These are phyloP conservation scores for Drosophila bunnanda DNA, from an alignment of 2,888 invertebrate species.

Conservation along the genomic window DNA sequence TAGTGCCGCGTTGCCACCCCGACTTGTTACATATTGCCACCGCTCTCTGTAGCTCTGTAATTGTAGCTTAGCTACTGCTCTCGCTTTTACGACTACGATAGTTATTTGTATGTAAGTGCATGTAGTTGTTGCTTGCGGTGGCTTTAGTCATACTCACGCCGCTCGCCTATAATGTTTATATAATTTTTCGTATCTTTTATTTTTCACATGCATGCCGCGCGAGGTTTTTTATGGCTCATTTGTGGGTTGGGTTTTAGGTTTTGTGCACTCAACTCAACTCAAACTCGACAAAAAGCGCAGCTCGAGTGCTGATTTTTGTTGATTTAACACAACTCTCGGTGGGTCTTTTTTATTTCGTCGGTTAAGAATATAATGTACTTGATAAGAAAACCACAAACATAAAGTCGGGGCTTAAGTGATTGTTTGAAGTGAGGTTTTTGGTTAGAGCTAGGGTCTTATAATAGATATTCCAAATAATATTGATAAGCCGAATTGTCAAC, in stretches of 20 bases:
- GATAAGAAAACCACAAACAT: constrained; percentile 28
- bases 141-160: constrained; percentile 75
- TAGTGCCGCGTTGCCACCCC: constrained; percentile 54
- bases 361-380: constrained; percentile 17
- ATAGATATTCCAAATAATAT: not conserved
- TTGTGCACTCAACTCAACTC: constrained; percentile 21
- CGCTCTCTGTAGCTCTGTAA: constrained; percentile 15
- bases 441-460: not conserved
- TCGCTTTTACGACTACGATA: constrained; percentile 26
- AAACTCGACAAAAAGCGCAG: constrained; percentile 36
- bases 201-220: constrained; percentile 65
- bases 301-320: constrained; percentile 26
- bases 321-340: constrained; percentile 10
- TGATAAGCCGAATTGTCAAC: not conserved
- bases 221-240: constrained; percentile 64
- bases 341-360: constrained; percentile 12
- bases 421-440: not conserved
- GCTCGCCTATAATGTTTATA: constrained; percentile 75
- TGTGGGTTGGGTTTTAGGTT: constrained; percentile 60
- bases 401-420: constrained; percentile 2
- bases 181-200: constrained; percentile 73
- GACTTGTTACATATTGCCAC: constrained; percentile 71
- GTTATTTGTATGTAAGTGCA: constrained; percentile 30
- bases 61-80: constrained; percentile 39
- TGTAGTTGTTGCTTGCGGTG: constrained; percentile 63